Base-by-base conservation (phyloP, 2,797 vertebrate genomes). In the Poeciliopsis infans region DNA sequence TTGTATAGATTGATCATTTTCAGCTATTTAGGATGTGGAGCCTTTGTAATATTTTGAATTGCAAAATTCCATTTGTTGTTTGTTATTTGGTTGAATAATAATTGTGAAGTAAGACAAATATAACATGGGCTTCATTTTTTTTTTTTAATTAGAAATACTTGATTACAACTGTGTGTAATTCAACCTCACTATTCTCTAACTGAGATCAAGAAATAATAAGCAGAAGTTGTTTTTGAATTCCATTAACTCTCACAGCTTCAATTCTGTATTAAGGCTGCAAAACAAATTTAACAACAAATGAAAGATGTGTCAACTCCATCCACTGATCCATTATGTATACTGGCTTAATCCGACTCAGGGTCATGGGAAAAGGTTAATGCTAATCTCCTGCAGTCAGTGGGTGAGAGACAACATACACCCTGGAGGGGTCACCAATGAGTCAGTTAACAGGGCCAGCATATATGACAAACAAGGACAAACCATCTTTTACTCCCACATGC, bases 211-310 rank as follows among this genome's bases (percentile, higher is more conserved):
- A 33, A 61, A 33, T 33, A 36, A 61, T 7, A 5, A 33, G 5
- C 15, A 28, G 15, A 61, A 18, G 28, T 61, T 33, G 16, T 64
- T 83, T 77, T 80, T 51, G 71, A 61, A 70, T 83, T 87, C 80
- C 3, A 71, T 68, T 77, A 80, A 80, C 31, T 45, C 25, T 47
- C 20, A 7, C 16, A 28, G 36, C 7, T 74, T 61, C 46, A 41
- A 55, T n/a, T 16, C 20, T n/a, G 8, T 11, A 16, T n/a, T n/a
- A 43, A n/a, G 20, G 45, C 18, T 41, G 36, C 18, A 41, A 68
- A 68, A 23, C 20, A 39, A 68, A 68, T 41, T 36, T 68, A 41
- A 68, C 64, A 68, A 68, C 10, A 74, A 47, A 72, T 74, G 11
- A n/a, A 39, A 74, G 23, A 41, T 55, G 33, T 74, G 49, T 74